Evolutionary conservation across 2,888 invertebrate genomes (phyloP), one percentile per base, ranked within the genome.

Genomic region (Folsomia candida): DNA sequence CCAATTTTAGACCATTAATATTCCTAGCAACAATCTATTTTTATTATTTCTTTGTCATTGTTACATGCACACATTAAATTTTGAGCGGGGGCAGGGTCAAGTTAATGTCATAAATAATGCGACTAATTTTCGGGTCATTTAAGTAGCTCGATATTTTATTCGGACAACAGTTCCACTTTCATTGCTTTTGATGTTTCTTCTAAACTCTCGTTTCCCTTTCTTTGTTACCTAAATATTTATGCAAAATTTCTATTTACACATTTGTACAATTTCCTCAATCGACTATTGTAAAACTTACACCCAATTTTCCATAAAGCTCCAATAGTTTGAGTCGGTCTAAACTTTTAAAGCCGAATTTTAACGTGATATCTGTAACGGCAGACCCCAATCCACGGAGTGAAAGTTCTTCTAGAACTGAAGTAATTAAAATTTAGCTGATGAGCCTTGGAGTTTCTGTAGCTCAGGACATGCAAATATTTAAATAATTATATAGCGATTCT

Each of bases 361-460:
- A 71, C 1, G 75, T 69, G 6, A 75, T 73, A 51, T 69, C 69
- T 4, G 75, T 73, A n/a, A 74, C 65, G 9, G 47, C 60, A 18
- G 27, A 29, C 9, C 74, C 74, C 11, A 74, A 51, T 6, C 75
- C 75, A 25, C 71, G 51, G 20, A 75, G 37, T 22, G 75, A 75
- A 51, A 75, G 61, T 22, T 69, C 59, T 27, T 67, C 57, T 54
- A 75, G 37, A 26, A 67, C 71, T 72, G 63, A n/a, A 25, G n/a
- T n/a, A n/a, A n/a, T n/a, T n/a, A n/a, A n/a, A n/a, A n/a, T n/a
- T n/a, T n/a, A n/a, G n/a, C n/a, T n/a, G n/a, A n/a, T n/a, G n/a
- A n/a, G n/a, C n/a, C n/a, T n/a, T n/a, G n/a, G n/a, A n/a, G n/a
- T n/a, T n/a, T n/a, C n/a, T n/a, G n/a, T n/a, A n/a, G n/a, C n/a